A percentile compares a stretch with the other conserved stretches of the same genome.
Evolutionary conservation across 2,797 vertebrate genomes (phyloP).

Genomic region (Anas flavirostris): DNA sequence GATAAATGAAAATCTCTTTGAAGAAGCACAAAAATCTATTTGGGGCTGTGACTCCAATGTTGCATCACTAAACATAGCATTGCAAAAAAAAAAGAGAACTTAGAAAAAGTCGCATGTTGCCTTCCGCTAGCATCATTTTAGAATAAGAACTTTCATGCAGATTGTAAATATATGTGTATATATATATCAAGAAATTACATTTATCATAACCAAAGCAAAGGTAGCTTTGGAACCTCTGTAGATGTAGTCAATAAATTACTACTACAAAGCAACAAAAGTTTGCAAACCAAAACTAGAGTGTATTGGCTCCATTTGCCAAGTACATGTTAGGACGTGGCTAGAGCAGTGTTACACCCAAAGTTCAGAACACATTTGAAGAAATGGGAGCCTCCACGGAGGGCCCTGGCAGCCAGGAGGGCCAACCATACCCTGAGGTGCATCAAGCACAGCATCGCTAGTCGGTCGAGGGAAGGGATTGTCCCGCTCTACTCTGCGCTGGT

Average conservation of each 20-base stretch:
- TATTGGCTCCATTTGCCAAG: not conserved
- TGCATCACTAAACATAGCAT: not conserved
- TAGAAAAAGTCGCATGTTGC: not conserved
- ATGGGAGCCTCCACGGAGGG: too few relatives aligned
- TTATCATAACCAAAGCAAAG: not conserved
- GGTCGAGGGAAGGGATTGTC: too few relatives aligned
- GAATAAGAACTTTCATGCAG: not conserved
- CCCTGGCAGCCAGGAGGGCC: too few relatives aligned
- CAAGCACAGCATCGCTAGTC: too few relatives aligned
- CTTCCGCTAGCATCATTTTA: not conserved
- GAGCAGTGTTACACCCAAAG: not conserved
- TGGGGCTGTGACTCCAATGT: not conserved
- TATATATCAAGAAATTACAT: not conserved
- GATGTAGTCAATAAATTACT: not conserved
- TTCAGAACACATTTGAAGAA: too few relatives aligned
- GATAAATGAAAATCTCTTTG: not conserved
- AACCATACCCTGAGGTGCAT: too few relatives aligned
- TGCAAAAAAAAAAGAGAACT: not conserved
- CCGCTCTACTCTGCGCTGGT: too few relatives aligned
- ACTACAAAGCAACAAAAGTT: not conserved
- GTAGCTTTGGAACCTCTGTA: not conserved
- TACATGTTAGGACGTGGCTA: accelerated
- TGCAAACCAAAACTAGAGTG: not conserved
- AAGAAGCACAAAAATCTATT: not conserved
- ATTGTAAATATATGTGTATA: not conserved